Percentiles rank a stretch among this genome's conserved stretches.
Conservation (phyloP, 23 tunicate species). For the Trididemnum nubilum region DNA sequence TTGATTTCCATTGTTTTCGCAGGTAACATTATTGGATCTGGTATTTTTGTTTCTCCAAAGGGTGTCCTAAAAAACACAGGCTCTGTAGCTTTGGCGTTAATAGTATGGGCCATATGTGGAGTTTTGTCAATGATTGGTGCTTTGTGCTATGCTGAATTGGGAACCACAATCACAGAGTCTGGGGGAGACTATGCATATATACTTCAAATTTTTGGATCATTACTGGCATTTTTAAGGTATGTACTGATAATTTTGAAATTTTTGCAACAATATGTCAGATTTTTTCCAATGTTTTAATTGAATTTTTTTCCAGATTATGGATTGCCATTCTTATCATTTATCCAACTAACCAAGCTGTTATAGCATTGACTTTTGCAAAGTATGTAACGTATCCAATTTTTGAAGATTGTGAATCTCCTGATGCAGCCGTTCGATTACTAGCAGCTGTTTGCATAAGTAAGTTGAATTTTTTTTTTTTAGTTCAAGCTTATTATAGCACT, state of each 20-base stretch:
- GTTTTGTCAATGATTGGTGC: conserved; percentile 87
- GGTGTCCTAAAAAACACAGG: conserved; percentile 90
- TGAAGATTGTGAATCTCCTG: conserved; percentile 80
- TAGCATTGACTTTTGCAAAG: conserved; percentile 89
- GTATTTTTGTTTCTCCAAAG: conserved; percentile 97
- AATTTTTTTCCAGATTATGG: conserved; percentile 69
- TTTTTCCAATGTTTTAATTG: neutral
- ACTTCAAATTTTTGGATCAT: conserved; percentile 87
- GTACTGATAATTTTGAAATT: neutral
- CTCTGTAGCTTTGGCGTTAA: conserved; percentile 83
- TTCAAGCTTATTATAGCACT: no score
- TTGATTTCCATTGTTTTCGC: conserved; percentile 17
- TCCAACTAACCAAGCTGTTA: conserved; percentile 95
- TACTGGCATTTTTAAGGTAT: conserved; percentile 89
- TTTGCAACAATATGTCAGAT: neutral
- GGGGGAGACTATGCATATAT: conserved; percentile 98
- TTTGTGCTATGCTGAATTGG: conserved; percentile 91
- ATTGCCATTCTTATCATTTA: conserved; percentile 90
- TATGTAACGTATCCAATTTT: conserved; percentile 84
- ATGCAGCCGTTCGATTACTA: conserved; percentile 64
- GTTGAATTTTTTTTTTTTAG: neutral
- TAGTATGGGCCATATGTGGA: conserved; percentile 98
- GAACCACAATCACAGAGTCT: conserved; percentile 85
- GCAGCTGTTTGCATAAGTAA: conserved; percentile 93
- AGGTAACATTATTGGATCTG: conserved; percentile 99